phyloP scores from a whole-genome alignment of 2,888 invertebrate species.

The Xylota segnis region DNA sequence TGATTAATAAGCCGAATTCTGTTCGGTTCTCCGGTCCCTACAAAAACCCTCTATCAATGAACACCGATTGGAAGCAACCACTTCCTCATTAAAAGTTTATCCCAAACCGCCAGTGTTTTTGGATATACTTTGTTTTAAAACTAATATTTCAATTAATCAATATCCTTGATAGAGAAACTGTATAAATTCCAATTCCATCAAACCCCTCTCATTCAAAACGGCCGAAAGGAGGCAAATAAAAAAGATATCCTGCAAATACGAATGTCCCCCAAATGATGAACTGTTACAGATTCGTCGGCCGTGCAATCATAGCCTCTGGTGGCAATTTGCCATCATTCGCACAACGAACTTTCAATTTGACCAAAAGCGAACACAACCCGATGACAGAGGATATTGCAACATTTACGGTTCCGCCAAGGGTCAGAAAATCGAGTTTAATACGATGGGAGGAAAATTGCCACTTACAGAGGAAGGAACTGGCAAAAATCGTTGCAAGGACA shows the following conservation, averaged over 20 bases:
- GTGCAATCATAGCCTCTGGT: conserved; percentile 18
- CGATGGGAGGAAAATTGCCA: conserved; percentile 2
- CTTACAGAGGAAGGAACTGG: not conserved
- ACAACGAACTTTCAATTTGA: conserved; percentile 20
- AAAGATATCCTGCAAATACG: not conserved
- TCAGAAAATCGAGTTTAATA: conserved; percentile 20
- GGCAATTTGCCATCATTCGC: conserved; percentile 30
- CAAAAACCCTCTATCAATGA: no score
- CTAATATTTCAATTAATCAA: no score
- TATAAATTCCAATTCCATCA: no score
- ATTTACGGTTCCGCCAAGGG: conserved; percentile 23
- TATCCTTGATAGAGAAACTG: no score
- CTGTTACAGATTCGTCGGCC: not conserved
- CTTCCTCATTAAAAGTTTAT: no score
- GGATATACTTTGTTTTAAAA: no score
- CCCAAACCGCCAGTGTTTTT: no score
- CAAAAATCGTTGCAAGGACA: not conserved
- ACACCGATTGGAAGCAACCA: no score
- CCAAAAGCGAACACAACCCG: conserved; percentile 18
- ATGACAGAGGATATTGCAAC: conserved; percentile 39
- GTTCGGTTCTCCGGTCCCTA: no score
- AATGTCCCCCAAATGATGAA: not conserved
- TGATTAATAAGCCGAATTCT: no score
- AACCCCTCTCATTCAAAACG: not conserved
- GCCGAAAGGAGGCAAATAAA: not conserved